phyloP scores from a whole-genome alignment of 2,113 vertebrate genomes.

The Chaetops frenatus region DNA sequence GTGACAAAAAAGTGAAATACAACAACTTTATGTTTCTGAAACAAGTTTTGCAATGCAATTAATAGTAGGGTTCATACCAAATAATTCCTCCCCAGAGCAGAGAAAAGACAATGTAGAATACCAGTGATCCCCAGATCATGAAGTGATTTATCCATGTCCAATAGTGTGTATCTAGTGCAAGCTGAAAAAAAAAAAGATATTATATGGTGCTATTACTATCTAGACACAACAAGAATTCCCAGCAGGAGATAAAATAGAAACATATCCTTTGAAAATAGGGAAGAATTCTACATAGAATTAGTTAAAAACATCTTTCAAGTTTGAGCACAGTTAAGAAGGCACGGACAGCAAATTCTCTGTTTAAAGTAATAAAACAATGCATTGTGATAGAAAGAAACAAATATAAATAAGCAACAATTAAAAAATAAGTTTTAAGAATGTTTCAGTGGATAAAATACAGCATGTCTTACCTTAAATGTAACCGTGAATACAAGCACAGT shows the following conservation, averaged over 20 bases:
- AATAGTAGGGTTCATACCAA: slow-evolving; percentile 76
- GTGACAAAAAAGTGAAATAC: neutral
- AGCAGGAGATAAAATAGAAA: neutral
- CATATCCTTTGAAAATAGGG: neutral
- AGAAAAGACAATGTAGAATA: slow-evolving; percentile 95
- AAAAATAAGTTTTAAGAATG: neutral
- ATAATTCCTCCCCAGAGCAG: slow-evolving; percentile 95
- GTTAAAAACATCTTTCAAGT: neutral
- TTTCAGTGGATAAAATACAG: neutral
- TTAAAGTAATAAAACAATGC: neutral
- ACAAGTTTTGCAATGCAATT: neutral
- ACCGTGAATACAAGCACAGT: slow-evolving; percentile 94
- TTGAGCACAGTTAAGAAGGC: neutral
- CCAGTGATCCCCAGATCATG: slow-evolving; percentile 94
- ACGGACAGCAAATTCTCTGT: neutral
- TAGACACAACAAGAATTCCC: neutral
- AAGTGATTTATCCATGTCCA: slow-evolving; percentile 99
- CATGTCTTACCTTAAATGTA: slow-evolving; percentile 85
- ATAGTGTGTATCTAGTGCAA: slow-evolving; percentile 96
- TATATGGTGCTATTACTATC: neutral
- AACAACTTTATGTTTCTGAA: neutral
- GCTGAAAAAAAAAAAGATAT: slow-evolving; percentile 58
- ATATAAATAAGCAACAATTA: neutral
- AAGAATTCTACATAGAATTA: neutral
- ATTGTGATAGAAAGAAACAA: neutral